phyloP scores from a whole-genome alignment of 2,888 invertebrate species.

The Pseudanteris insignis region DNA sequence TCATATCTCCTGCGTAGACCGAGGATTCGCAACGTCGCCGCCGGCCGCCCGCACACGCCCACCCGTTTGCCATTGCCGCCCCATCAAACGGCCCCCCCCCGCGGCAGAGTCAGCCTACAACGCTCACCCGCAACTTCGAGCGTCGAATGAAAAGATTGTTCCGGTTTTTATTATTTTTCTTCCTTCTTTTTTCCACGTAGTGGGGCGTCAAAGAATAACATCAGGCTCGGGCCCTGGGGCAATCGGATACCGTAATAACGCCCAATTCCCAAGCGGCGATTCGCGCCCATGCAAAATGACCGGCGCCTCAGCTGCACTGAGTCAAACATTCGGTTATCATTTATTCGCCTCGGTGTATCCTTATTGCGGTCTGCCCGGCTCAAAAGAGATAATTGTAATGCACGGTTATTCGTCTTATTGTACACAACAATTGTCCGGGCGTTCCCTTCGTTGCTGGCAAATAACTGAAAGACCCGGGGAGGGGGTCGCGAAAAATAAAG shows the following conservation, averaged over 20 bases:
- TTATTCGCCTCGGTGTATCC: constrained; percentile 9
- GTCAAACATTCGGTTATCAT: constrained; percentile 29
- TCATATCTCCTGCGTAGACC: constrained; percentile 30
- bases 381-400: constrained; percentile 14
- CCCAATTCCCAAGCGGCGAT: constrained; percentile 14
- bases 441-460: constrained; percentile 3
- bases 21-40: too few relatives aligned
- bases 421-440: constrained; percentile 14
- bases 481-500: constrained; percentile 5
- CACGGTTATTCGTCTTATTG: constrained; percentile 21
- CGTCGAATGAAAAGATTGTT: constrained; percentile 20
- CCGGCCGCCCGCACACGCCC: background rate
- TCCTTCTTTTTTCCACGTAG: too few relatives aligned
- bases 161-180: too few relatives aligned
- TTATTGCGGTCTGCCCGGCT: constrained; percentile 24
- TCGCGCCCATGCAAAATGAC: constrained; percentile 9
- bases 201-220: too few relatives aligned
- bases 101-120: constrained; percentile 20
- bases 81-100: constrained; percentile 28
- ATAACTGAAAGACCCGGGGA: too few relatives aligned
- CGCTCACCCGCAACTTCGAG: constrained; percentile 17
- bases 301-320: constrained; percentile 11
- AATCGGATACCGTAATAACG: too few relatives aligned
- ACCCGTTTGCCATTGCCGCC: constrained; percentile 12
- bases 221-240: too few relatives aligned